Evolutionary conservation across 2,113 vertebrate genomes (phyloP), one percentile per base, ranked within the genome.

Genomic region (Mirza zaza): DNA sequence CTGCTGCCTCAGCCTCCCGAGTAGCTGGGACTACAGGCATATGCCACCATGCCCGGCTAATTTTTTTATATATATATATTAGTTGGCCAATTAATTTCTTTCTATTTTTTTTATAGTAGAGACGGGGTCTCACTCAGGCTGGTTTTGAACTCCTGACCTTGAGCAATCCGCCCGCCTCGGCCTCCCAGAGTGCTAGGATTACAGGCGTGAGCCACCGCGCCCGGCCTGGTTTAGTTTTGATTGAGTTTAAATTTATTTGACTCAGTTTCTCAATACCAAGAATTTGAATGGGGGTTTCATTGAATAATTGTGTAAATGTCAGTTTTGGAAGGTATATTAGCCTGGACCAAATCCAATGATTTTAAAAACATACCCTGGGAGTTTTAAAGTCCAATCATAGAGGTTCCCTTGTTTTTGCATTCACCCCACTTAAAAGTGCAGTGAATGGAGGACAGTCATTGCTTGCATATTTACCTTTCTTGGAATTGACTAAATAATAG

Each of bases 241-340:
- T 42, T 73, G 36, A 39, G n/a, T 39, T 23, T 71, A 10, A 39
- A 21, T 95, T 59, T 57, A 39, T 87, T 84, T 86, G 27, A 39
- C 70, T 92, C 14, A 50, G 15, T 91, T 55, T 91, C 25, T 82
- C 2, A 42, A 3, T 94, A 34, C 39, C 3, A 75, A 75, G 23
- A 94, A 88, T 96, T 94, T 86, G 57, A 97, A 68, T 67, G 25
- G 39, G 15, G 18, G 92, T 97, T 97, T 94, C 20, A 57, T 80
- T 57, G n/a, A 94, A 73, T 48, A 36, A 1, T 92, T 68, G 11
- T 52, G 11, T 73, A 86, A 48, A 42, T 75, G 25, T 94, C 23
- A 50, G 1, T 88, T 96, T 90, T 67, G 63, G 71, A 76, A 83
- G 15, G 11, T 57, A 17, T 12, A n/a, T 50, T 50, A 68, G 6